Percentiles rank a stretch among this genome's conserved stretches.
Evolutionary conservation across 1,140 invertebrate genomes (phyloP).

Genomic region (Maconellicoccus hirsutus): DNA sequence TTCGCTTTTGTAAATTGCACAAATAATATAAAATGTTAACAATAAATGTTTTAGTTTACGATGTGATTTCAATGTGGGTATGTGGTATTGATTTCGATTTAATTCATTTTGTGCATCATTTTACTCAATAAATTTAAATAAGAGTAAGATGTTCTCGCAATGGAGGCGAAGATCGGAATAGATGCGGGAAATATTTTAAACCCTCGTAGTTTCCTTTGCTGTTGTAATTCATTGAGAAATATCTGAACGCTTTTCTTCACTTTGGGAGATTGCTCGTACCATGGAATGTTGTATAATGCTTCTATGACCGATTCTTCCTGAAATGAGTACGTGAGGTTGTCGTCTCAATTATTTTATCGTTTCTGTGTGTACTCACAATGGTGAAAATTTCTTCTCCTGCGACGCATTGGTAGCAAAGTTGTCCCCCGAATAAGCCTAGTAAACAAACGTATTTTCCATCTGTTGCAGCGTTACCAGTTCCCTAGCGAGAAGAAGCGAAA

Average conservation of each 20-base stretch:
- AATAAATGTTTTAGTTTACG: no score
- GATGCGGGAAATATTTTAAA: constrained; percentile 7
- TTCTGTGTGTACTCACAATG: neutral
- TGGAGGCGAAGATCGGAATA: neutral
- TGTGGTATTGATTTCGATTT: no score
- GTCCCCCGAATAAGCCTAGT: constrained; percentile 3
- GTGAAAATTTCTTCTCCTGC: neutral
- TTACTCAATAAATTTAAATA: constrained; percentile 4
- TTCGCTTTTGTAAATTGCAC: no score
- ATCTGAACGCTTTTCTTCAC: neutral
- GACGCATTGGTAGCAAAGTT: constrained; percentile 14
- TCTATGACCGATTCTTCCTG: neutral
- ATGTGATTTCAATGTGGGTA: no score
- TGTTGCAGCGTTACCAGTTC: constrained; percentile 12
- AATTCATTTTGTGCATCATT: neutral
- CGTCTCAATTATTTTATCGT: neutral
- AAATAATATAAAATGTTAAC: no score
- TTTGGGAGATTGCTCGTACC: constrained; percentile 4
- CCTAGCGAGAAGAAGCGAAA: neutral
- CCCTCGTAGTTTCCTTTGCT: neutral
- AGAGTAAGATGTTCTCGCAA: neutral
- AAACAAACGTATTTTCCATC: constrained; percentile 18
- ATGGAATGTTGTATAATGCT: neutral
- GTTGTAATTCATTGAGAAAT: neutral
- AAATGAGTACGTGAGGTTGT: neutral